Base-by-base conservation (phyloP, 2,888 invertebrate genomes). In the Apotomis capreana region DNA sequence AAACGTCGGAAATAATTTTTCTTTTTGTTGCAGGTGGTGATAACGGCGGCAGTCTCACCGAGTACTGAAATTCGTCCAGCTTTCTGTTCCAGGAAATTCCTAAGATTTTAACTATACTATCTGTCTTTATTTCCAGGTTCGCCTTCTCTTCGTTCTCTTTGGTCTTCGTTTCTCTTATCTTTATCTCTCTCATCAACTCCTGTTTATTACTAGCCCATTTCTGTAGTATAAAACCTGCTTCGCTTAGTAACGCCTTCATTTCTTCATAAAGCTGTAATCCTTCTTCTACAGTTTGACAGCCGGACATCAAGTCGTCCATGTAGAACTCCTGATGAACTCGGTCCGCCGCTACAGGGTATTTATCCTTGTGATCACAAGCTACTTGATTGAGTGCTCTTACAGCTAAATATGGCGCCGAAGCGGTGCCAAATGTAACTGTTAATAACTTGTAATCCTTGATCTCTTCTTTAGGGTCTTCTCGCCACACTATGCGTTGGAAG, bases 201-300 rank as follows among this genome's bases (percentile, higher is more conserved):
- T 65, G 61, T 55, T 59, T 78, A 54, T 77, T 81, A 44, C 76
- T 78, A 0, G 59, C 51, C 81, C 79, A 80, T 69, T 84, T 81
- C 44, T 83, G 79, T 4, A 85, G 62, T 26, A 76, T 67, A 69
- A 86, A 83, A 8, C 83, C 81, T 36, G 81, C 84, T 49, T 74
- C 71, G 10, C 65, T 76, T 15, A 84, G 55, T 6, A 85, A 49
- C 13, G 69, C 70, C 5, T 75, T 80, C 26, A 81, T 74, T 71
- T 83, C 75, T 26, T 78, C 68, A 55, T 74, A 71, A 13, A 82
- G 44, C 4, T 60, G 60, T 51, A 77, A 44, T 46, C 74, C 78
- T 63, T 78, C 73, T 75, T 76, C 69, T 63, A 80, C 26, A 46
- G 74, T 74, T n/a, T 78, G 46, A 59, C 75, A 76, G 12, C 80